Percentiles rank a stretch among this genome's conserved stretches.
phyloP scores from a whole-genome alignment of 2,113 vertebrate genomes.

The Nesoenas mayeri region DNA sequence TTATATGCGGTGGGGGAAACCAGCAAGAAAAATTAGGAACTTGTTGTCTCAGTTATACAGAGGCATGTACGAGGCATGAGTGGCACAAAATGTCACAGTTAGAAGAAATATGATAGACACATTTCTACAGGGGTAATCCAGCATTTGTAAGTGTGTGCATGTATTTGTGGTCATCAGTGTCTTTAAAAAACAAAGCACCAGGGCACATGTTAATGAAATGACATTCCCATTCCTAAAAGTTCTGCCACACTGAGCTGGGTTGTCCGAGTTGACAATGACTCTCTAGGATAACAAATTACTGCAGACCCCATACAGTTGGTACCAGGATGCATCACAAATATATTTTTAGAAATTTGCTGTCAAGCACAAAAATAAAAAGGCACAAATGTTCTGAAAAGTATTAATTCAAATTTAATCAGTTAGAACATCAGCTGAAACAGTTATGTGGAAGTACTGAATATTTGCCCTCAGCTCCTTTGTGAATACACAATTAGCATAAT shows the following conservation, averaged over 20 bases:
- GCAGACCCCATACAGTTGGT: background rate
- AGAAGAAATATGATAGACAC: background rate
- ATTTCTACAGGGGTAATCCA: background rate
- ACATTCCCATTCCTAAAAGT: background rate
- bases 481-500: background rate
- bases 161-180: background rate
- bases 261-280: background rate
- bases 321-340: background rate
- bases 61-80: background rate
- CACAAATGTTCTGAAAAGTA: background rate
- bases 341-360: background rate
- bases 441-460: background rate
- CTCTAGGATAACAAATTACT: background rate
- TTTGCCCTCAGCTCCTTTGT: background rate
- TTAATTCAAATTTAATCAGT: background rate
- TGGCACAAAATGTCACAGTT: background rate
- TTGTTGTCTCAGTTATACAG: background rate
- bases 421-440: background rate
- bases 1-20: background rate
- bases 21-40: background rate
- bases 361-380: background rate
- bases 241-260: background rate
- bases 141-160: background rate
- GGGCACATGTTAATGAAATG: background rate
- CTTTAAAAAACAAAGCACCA: background rate